Conservation (phyloP, 2,113 vertebrate genomes). For the Butorides virescens region DNA sequence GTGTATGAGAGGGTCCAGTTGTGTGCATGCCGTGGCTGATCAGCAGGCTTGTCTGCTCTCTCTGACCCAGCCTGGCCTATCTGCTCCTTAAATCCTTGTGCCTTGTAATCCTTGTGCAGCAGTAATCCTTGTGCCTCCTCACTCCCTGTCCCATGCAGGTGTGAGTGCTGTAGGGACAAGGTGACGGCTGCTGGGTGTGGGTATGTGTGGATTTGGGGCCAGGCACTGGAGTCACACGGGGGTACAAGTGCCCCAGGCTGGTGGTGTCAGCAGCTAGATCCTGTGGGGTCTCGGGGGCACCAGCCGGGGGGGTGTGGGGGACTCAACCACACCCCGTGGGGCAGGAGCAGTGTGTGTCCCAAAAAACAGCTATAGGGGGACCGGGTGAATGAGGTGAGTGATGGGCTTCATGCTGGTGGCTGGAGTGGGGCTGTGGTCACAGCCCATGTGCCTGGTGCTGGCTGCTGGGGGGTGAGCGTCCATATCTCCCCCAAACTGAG, state of each 20-base stretch:
- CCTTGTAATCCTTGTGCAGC: too few relatives aligned
- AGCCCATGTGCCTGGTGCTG: fast-evolving
- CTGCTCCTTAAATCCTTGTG: background rate
- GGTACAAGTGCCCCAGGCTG: background rate
- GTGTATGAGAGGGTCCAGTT: background rate
- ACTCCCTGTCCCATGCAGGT: fast-evolving
- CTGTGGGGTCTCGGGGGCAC: background rate
- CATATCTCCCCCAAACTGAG: background rate
- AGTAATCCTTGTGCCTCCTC: background rate
- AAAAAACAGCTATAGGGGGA: fast-evolving
- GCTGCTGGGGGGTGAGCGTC: background rate
- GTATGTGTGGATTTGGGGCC: fast-evolving
- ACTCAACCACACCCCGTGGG: fast-evolving
- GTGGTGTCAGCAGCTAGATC: background rate
- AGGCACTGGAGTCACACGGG: fast-evolving
- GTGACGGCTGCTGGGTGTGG: background rate
- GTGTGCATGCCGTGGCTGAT: background rate
- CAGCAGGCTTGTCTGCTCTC: too few relatives aligned
- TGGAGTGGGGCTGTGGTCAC: background rate
- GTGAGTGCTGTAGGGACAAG: background rate
- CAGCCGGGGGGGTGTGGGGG: background rate
- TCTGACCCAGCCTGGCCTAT: too few relatives aligned
- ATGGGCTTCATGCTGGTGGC: background rate
- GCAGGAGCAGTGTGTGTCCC: background rate
- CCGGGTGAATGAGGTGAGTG: background rate